A percentile compares a stretch with the other conserved stretches of the same genome.
Evolutionary conservation across 1,140 invertebrate genomes (phyloP).

Genomic region (Meloidogyne chitwoodi): DNA sequence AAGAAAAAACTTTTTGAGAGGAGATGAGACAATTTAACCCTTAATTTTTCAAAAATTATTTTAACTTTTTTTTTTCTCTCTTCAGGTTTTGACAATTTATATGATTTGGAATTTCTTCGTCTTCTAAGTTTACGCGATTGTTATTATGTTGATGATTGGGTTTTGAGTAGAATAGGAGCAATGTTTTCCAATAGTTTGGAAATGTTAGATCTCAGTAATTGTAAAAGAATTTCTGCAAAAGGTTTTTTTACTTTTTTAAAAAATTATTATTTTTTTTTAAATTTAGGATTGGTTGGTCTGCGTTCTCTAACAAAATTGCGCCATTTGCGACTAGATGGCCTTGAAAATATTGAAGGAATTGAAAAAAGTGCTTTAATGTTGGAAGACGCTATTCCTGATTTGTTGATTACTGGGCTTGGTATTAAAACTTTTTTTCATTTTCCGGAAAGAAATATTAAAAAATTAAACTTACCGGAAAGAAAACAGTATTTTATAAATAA

Average conservation of each 20-base stretch:
- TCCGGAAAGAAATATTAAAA: no score
- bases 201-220: constrained; percentile 72
- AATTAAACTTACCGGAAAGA: no score
- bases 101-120: constrained; percentile 65
- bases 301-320: constrained; percentile 65
- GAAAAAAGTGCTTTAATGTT: constrained; percentile 59
- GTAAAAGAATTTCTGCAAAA: constrained; percentile 66
- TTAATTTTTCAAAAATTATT: no score
- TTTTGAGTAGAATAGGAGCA: constrained; percentile 67
- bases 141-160: constrained; percentile 72
- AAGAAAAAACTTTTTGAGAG: no score
- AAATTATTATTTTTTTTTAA: constrained; percentile 61
- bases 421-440: not conserved
- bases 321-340: constrained; percentile 58
- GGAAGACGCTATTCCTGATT: constrained; percentile 60
- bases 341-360: constrained; percentile 54
- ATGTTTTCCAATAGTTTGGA: constrained; percentile 67
- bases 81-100: constrained; percentile 58
- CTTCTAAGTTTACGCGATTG: constrained; percentile 69
- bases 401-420: constrained; percentile 55
- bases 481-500: no score
- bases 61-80: constrained; percentile 11
- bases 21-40: no score
- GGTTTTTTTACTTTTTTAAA: constrained; percentile 17
- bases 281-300: constrained; percentile 66